Conservation (phyloP, 2,888 invertebrate genomes). For the Cylindroiulus punctatus region DNA sequence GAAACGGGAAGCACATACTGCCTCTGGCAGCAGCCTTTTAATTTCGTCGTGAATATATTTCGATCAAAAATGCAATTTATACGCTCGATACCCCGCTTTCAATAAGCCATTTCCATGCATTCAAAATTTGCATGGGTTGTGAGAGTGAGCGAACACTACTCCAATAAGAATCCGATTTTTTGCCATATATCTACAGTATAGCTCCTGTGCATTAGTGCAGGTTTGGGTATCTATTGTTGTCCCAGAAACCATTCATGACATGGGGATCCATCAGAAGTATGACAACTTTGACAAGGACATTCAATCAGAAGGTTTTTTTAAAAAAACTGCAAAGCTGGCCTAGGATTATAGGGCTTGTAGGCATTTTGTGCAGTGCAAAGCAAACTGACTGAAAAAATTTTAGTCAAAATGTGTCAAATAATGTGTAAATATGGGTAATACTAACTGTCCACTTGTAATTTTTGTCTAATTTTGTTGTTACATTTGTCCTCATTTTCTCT, state of each 20-base stretch:
- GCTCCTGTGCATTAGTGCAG: constrained; percentile 21
- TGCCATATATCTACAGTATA: neutral
- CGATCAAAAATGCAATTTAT: constrained; percentile 25
- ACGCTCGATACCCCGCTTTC: neutral
- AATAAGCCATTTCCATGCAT: neutral
- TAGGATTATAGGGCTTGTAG: no score
- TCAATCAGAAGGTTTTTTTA: constrained; percentile 17
- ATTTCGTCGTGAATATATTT: neutral
- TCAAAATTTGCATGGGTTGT: neutral
- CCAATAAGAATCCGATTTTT: neutral
- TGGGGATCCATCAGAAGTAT: constrained; percentile 32
- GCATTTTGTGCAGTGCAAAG: no score
- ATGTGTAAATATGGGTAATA: no score
- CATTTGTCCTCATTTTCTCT: no score
- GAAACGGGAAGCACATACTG: neutral
- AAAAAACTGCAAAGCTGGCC: no score
- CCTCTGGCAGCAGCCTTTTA: constrained; percentile 7
- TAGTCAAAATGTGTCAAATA: no score
- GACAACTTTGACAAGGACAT: constrained; percentile 32
- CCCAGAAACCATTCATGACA: constrained; percentile 12
- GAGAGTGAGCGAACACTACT: neutral
- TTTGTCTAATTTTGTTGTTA: no score
- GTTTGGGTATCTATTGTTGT: neutral
- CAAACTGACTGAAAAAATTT: no score
- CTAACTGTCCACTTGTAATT: no score